A percentile compares a stretch with the other conserved stretches of the same genome.
phyloP scores from a whole-genome alignment of 2,113 vertebrate genomes.

The Tamias sibiricus region DNA sequence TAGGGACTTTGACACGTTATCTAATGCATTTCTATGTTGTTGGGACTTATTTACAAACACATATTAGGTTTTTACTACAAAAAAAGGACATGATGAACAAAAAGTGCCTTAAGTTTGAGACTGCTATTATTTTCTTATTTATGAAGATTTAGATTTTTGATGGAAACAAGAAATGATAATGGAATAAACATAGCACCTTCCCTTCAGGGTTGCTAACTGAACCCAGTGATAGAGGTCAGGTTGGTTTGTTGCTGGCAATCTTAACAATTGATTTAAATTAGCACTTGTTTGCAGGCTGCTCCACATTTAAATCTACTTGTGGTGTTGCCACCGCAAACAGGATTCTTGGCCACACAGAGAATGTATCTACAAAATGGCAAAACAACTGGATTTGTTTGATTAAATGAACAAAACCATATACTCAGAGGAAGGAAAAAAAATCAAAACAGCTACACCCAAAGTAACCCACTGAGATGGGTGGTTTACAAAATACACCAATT shows the following conservation, averaged over 20 bases:
- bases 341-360: slow-evolving; percentile 75
- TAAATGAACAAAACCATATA: slow-evolving; percentile 74
- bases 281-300: slow-evolving; percentile 59
- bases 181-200: slow-evolving; percentile 36
- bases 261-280: slow-evolving; percentile 77
- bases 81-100: slow-evolving; percentile 41
- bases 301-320: slow-evolving; percentile 64
- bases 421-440: slow-evolving; percentile 65
- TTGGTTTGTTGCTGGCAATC: slow-evolving; percentile 57
- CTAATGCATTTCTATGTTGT: not conserved
- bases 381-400: slow-evolving; percentile 78
- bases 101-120: not conserved
- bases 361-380: slow-evolving; percentile 65
- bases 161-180: slow-evolving; percentile 42
- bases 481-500: slow-evolving; percentile 37
- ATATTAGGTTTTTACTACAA: not conserved
- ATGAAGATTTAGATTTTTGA: not conserved
- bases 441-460: slow-evolving; percentile 72
- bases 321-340: slow-evolving; percentile 63
- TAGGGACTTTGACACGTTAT: not conserved
- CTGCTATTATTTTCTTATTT: not conserved
- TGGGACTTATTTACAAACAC: slow-evolving; percentile 1
- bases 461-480: slow-evolving; percentile 53
- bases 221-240: slow-evolving; percentile 43
- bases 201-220: slow-evolving; percentile 33